phyloP scores from a whole-genome alignment of 2,888 invertebrate species.

The Anodontia alba region DNA sequence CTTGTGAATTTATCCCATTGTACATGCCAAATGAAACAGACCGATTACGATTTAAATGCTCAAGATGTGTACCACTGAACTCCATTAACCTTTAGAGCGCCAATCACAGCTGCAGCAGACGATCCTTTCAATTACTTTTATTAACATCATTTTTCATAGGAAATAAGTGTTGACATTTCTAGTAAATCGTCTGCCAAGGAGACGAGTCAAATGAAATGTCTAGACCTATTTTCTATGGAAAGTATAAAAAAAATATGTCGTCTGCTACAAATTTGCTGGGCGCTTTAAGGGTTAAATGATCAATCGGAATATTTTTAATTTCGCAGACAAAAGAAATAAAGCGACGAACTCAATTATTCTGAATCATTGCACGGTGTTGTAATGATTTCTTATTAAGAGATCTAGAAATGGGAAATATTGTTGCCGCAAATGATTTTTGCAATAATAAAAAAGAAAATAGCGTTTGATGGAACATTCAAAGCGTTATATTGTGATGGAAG shows the following conservation, averaged over 20 bases:
- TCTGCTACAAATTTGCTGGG: too few species aligned
- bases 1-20: conserved; percentile 17
- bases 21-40: not conserved
- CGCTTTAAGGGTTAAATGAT: too few species aligned
- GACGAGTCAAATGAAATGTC: too few species aligned
- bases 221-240: too few species aligned
- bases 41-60: conserved; percentile 4
- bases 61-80: not conserved
- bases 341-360: conserved; percentile 6
- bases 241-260: too few species aligned
- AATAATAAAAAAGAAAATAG: conserved; percentile 19
- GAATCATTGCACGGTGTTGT: not conserved
- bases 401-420: not conserved
- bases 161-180: too few species aligned
- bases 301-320: conserved; percentile 17
- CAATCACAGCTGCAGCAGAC: too few species aligned
- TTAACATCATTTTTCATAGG: too few species aligned
- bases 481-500: not conserved
- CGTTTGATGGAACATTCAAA: conserved; percentile 11
- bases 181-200: too few species aligned
- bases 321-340: conserved; percentile 11
- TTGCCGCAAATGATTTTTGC: conserved; percentile 9
- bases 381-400: not conserved
- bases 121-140: too few species aligned
- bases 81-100: too few species aligned